Evolutionary conservation across 2,888 invertebrate genomes (phyloP).

Genomic region (Scelioninae gen. 1): DNA sequence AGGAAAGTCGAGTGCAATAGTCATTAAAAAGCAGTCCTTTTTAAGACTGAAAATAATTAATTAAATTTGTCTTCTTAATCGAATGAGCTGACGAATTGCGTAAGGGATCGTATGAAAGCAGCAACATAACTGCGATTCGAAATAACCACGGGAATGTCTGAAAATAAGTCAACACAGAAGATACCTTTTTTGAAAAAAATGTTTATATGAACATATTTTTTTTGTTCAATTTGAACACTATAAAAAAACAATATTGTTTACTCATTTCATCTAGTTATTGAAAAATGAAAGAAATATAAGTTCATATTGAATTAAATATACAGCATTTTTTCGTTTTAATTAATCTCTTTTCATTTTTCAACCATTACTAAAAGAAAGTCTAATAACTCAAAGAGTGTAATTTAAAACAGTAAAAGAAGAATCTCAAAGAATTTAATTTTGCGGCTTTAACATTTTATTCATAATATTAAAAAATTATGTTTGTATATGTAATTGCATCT

Average conservation of each 20-base stretch:
- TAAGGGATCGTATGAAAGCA: constrained; percentile 47
- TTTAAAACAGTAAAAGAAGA: constrained; percentile 61
- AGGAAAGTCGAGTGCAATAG: constrained; percentile 34
- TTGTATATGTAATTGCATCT: constrained; percentile 57
- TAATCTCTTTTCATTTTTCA: constrained; percentile 65
- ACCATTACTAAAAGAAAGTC: constrained; percentile 56
- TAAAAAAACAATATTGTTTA: too few species aligned
- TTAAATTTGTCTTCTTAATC: constrained; percentile 55
- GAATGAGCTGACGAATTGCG: constrained; percentile 46
- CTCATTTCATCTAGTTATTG: constrained; percentile 37
- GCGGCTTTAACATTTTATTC: constrained; percentile 62
- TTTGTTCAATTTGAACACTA: too few species aligned
- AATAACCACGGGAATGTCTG: constrained; percentile 27
- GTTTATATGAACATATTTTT: too few species aligned
- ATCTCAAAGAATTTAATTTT: constrained; percentile 63
- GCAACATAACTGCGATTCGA: constrained; percentile 40
- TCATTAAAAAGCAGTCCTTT: constrained; percentile 30
- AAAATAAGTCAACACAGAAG: constrained; percentile 16
- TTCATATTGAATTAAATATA: constrained; percentile 63
- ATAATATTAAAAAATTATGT: constrained; percentile 50
- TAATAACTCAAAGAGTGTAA: constrained; percentile 66
- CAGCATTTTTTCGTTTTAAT: constrained; percentile 62
- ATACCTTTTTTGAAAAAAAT: too few species aligned
- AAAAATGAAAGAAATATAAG: constrained; percentile 62
- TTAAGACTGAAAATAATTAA: constrained; percentile 51